These are phyloP conservation scores for Archilochus colubris DNA, from an alignment of 2,113 vertebrate genomes.

Conservation along the genomic window DNA sequence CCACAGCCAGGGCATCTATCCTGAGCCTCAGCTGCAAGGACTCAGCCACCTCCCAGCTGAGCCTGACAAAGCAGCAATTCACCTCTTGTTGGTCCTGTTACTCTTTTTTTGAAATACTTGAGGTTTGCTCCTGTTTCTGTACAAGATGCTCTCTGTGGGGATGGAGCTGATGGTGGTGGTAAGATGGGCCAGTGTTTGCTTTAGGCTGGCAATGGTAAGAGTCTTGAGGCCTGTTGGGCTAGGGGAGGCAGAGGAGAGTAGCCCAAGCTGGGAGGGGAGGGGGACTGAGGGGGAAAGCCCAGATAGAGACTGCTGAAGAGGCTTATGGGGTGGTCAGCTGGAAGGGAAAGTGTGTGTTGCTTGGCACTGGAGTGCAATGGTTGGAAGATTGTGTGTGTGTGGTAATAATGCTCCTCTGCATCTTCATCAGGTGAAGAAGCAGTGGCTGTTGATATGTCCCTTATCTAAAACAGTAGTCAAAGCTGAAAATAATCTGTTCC, in stretches of 20 bases:
- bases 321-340: background rate
- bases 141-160: fast-evolving
- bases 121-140: no score
- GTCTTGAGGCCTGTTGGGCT: background rate
- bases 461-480: background rate
- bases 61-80: background rate
- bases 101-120: background rate
- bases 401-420: fast-evolving
- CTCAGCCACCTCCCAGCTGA: background rate
- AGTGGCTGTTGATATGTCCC: background rate
- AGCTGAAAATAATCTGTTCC: background rate
- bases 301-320: no score
- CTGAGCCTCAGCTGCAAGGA: background rate
- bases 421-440: background rate
- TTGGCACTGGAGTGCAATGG: no score
- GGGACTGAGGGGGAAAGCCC: fast-evolving
- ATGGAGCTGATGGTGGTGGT: fast-evolving
- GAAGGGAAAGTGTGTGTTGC: background rate
- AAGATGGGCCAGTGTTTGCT: fast-evolving
- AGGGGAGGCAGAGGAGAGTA: background rate
- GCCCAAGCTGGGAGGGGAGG: background rate
- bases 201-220: fast-evolving
- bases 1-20: no score
- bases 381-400: background rate
- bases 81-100: fast-evolving